Base-by-base conservation (phyloP, 1,140 invertebrate genomes). In the Drosophila mauritiana region DNA sequence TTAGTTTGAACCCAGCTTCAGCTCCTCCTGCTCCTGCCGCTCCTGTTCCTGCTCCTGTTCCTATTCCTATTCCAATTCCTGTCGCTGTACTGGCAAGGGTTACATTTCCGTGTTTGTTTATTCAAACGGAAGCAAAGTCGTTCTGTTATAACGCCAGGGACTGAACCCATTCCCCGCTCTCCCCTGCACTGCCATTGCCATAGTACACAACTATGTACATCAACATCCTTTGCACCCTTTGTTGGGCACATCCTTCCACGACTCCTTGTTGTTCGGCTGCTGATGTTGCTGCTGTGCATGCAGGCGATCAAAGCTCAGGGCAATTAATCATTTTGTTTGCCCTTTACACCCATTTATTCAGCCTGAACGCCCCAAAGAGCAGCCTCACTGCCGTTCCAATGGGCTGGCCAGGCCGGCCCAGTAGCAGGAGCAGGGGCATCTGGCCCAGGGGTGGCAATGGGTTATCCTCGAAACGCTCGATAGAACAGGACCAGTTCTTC, bases 241-340 rank as follows among this genome's bases (percentile, higher is more conserved):
- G 75, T 77, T 89, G 73, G 48, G 67, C 73, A 83, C 68, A 89
- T 83, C 84, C 83, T 80, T 73, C 73, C 61, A 70, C 61, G 48
- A 68, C 55, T 68, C 59, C 61, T 64, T 61, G 62, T 54, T 63
- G 64, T 62, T 39, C 25, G 62, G 57, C 46, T 64, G 22, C 49
- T 69, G 40, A 42, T 69, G 6, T 36, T 84, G 75, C 51, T 84
- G 54, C 77, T 89, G 68, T 84, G 69, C 80, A 89, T 89, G 77
- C 90, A 86, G 80, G 85, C 90, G 85, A 91, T 91, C 90, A 91
- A 91, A 91, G 84, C 85, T 90, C 90, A 88, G 59, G 75, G 85
- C 86, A 91, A 91, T 91, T 91, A 91, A 91, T 91, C 90, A 91
- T 91, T 91, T 91, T 91, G 82, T 88, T 89, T 91, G 82, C 85